phyloP scores from a whole-genome alignment of 2,797 vertebrate species.

The Macropus fuliginosus region DNA sequence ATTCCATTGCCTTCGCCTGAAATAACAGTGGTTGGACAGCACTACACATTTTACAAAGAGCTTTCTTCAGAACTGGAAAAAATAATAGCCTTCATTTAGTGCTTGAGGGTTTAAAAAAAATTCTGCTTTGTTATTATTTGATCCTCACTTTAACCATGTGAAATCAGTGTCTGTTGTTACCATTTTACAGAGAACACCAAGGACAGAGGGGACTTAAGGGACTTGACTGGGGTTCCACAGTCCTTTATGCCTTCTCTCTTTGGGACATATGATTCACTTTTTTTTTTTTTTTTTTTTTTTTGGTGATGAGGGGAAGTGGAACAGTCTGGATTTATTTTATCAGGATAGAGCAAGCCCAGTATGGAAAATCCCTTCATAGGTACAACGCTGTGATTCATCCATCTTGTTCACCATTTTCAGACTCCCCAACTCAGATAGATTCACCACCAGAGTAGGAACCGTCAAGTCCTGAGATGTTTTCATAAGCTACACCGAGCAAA shows the following conservation, averaged over 20 bases:
- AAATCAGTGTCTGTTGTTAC: background rate
- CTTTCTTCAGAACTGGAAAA: background rate
- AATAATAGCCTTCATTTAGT: background rate
- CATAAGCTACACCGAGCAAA: background rate
- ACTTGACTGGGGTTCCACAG: background rate
- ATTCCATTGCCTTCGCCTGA: too few relatives aligned
- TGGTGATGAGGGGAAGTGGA: background rate
- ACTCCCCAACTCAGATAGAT: background rate
- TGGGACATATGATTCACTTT: background rate
- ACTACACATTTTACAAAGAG: background rate
- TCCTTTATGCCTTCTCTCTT: background rate
- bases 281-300: too few relatives aligned
- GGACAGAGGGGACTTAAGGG: background rate
- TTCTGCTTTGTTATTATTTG: background rate
- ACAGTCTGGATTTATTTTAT: background rate
- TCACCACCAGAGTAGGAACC: background rate
- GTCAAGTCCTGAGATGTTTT: background rate
- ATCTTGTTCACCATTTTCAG: background rate
- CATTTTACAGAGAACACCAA: background rate
- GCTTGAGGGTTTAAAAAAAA: background rate
- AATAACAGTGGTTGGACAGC: background rate
- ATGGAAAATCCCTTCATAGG: background rate
- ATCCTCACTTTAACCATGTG: background rate
- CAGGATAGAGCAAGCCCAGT: background rate
- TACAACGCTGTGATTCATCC: background rate